Base-by-base conservation (phyloP, 2,113 vertebrate species). In the Puntigrus tetrazona region DNA sequence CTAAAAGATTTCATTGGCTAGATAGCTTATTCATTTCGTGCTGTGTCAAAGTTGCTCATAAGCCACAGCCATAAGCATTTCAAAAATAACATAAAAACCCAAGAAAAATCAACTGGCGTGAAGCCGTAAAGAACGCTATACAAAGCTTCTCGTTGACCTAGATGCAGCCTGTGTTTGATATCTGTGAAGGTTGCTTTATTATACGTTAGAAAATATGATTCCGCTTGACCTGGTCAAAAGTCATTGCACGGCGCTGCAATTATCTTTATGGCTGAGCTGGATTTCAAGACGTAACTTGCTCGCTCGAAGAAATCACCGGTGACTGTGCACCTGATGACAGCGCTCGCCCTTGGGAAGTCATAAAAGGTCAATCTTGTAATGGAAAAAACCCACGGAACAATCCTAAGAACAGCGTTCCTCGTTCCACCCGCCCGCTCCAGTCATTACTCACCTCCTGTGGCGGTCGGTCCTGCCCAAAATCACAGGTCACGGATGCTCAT, bases 361-460 rank as follows among this genome's bases (percentile, higher is more conserved):
- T 27, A 43, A 78, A 78, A 78, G 34, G 13, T 36, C n/a, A 14
- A 43, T 43, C 43, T 61, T 41, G 7, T 41, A 43, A 61, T 18
- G 18, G 13, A 27, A 78, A 59, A 0, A 61, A 78, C 11, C 11
- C 22, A 78, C 50, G 38, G 18, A 78, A 25, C 59, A 61, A 41
- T 61, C 36, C 13, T 3, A 61, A 78, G 25, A 78, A 61, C 38
- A 16, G 36, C 38, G 52, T 27, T 78, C 76, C 74, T 55, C 47
- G 52, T 43, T 78, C 36, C 77, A 61, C 61, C 55, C 27, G 14
- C 81, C 65, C 85, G 87, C 89, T 89, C 87, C 88, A 89, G 88
- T 79, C 34, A 79, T 82, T 87, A 79, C 77, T 79, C 77, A 79
- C 77, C 77, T 87, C 80, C 86, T 85, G 90, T 88, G 86, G 84